A percentile compares a stretch with the other conserved stretches of the same genome.
These are phyloP conservation scores for Drosophila parvula DNA, from an alignment of 1,140 invertebrate species.

Conservation along the genomic window DNA sequence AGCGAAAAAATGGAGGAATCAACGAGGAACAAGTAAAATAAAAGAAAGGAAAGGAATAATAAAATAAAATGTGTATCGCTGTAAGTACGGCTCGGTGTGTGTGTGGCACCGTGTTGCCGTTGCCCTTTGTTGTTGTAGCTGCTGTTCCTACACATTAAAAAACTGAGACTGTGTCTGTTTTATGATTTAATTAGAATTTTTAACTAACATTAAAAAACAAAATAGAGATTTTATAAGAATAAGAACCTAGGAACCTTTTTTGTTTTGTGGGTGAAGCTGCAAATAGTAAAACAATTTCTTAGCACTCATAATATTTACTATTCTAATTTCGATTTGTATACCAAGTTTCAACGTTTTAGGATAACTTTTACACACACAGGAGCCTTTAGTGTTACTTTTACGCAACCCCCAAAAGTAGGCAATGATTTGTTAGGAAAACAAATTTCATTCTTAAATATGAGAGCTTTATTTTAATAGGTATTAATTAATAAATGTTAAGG, in stretches of 20 bases:
- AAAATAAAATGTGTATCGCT: slow-evolving; percentile 81
- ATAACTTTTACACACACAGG: not conserved
- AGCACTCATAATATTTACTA: not conserved
- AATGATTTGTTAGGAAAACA: no score
- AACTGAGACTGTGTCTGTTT: not conserved
- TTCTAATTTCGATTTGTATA: not conserved
- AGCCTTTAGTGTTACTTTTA: not conserved
- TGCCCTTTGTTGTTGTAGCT: slow-evolving; percentile 34
- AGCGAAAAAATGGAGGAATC: slow-evolving; percentile 58
- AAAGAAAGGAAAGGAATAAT: slow-evolving; percentile 76
- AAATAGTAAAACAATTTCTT: not conserved
- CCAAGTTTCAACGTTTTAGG: not conserved
- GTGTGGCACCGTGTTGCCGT: slow-evolving; percentile 34
- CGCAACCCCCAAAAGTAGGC: not conserved
- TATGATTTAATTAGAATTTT: not conserved
- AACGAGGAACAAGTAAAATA: slow-evolving; percentile 63
- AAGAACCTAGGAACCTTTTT: not conserved
- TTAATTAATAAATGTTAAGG: no score
- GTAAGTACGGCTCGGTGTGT: slow-evolving; percentile 29
- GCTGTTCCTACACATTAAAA: slow-evolving; percentile 13
- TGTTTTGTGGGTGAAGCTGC: no score
- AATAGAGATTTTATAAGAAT: not conserved
- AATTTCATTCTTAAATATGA: not conserved
- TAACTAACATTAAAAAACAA: not conserved
- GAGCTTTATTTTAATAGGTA: not conserved